These are phyloP conservation scores for Alviniconcha marisindica DNA, from an alignment of 1,140 invertebrate genomes.

Conservation along the genomic window DNA sequence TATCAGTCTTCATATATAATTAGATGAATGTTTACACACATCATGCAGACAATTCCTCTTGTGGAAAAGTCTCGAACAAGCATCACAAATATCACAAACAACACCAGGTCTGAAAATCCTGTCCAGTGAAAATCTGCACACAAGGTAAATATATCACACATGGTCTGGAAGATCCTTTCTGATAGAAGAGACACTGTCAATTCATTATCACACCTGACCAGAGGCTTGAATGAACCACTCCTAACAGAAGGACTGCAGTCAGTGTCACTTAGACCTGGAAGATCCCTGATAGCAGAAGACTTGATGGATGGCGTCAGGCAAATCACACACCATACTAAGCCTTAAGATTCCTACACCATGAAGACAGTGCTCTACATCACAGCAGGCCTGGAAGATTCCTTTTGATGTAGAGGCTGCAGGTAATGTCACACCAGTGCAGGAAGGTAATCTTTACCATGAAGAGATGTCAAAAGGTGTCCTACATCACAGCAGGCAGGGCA, in stretches of 20 bases:
- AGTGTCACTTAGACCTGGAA: not conserved
- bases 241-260: not conserved
- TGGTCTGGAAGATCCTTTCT: too few relatives aligned
- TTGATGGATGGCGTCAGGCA: not conserved
- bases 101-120: too few relatives aligned
- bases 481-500: slow-evolving; percentile 19
- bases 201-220: not conserved
- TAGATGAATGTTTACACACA: not conserved
- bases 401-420: too few relatives aligned
- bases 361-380: not conserved
- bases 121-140: too few relatives aligned
- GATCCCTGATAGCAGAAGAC: not conserved
- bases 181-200: not conserved
- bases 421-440: too few relatives aligned
- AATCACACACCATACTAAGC: not conserved
- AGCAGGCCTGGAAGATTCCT: not conserved
- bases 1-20: not conserved
- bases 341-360: not conserved
- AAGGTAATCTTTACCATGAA: too few relatives aligned
- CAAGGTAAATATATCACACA: too few relatives aligned
- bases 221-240: not conserved
- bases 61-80: not conserved
- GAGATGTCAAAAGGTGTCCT: too few relatives aligned
- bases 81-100: not conserved
- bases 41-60: too few relatives aligned